phyloP scores from a whole-genome alignment of 2,113 vertebrate species.

The Gavialis gangeticus region DNA sequence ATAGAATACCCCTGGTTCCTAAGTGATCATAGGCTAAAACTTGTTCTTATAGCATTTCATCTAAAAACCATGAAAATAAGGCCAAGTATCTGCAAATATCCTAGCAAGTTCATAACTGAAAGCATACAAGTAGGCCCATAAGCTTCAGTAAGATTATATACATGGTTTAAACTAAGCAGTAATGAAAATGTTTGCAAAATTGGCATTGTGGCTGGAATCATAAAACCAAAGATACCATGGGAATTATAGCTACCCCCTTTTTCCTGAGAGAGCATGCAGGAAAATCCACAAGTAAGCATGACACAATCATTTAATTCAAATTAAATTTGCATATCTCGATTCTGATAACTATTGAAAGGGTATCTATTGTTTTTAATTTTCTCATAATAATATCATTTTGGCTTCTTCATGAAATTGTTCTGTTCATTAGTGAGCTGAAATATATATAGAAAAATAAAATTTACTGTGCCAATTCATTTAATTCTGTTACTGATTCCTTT shows the following conservation, averaged over 20 bases:
- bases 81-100: neutral
- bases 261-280: neutral
- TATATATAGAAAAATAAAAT: slow-evolving; percentile 9
- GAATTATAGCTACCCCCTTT: neutral
- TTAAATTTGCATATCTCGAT: neutral
- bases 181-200: neutral
- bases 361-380: neutral
- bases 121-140: neutral
- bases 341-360: neutral
- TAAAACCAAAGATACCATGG: neutral
- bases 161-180: neutral
- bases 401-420: neutral
- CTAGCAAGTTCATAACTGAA: neutral
- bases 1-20: neutral
- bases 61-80: neutral
- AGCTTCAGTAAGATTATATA: neutral
- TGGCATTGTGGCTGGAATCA: neutral
- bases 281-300: neutral
- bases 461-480: neutral
- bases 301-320: neutral
- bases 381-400: neutral
- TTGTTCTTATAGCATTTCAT: neutral
- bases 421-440: neutral
- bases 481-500: neutral
- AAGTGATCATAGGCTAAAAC: neutral